A percentile compares a stretch with the other conserved stretches of the same genome.
phyloP scores from a whole-genome alignment of 2,113 vertebrate species.

The Amia ocellicauda region DNA sequence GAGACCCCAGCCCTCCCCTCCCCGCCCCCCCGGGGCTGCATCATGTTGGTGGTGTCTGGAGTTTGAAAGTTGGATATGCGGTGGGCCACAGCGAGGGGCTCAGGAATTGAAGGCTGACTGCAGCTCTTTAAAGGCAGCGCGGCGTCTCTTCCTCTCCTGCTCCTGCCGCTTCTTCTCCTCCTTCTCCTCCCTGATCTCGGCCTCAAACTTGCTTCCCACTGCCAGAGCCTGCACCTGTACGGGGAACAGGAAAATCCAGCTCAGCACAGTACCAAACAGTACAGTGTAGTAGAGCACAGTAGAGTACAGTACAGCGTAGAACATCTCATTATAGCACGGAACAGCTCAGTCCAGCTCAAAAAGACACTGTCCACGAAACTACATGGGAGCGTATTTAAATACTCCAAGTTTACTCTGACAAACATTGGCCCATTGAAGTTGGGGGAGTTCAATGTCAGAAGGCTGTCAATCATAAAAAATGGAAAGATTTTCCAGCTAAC shows the following conservation, averaged over 20 bases:
- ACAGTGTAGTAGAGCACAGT: not conserved
- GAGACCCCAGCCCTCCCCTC: too few species aligned
- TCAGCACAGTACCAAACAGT: constrained; percentile 9
- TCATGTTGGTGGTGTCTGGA: too few species aligned
- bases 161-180: constrained; percentile 81
- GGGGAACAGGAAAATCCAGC: constrained; percentile 2
- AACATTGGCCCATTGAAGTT: too few species aligned
- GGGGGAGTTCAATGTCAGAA: too few species aligned
- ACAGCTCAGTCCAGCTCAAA: too few species aligned
- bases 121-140: constrained; percentile 86
- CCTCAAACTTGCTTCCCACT: constrained; percentile 84
- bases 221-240: constrained; percentile 80
- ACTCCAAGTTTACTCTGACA: too few species aligned
- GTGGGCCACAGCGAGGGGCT: constrained; percentile 14
- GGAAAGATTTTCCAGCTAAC: too few species aligned
- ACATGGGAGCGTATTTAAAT: too few species aligned
- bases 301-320: not conserved
- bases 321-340: not conserved
- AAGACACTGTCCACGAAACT: too few species aligned
- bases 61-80: too few species aligned
- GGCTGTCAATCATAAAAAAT: too few species aligned
- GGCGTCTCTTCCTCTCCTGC: constrained; percentile 75
- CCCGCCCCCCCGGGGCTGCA: too few species aligned
- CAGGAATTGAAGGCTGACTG: constrained; percentile 80
- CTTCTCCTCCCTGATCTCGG: constrained; percentile 87